phyloP scores from a whole-genome alignment of 2,888 invertebrate genomes.

The Yponomeuta malinellus region DNA sequence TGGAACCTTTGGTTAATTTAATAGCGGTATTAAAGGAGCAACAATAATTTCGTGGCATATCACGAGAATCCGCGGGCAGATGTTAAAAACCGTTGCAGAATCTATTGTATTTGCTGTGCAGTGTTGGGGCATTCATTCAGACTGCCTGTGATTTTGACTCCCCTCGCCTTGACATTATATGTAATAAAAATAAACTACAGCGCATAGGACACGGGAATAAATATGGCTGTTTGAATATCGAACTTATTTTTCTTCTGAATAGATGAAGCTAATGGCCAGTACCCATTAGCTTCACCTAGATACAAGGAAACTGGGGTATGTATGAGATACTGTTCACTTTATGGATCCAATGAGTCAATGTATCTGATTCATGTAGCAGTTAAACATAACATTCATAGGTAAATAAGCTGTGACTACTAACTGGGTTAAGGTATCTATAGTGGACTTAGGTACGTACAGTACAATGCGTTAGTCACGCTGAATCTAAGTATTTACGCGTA shows the following conservation, averaged over 20 bases:
- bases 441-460: neutral
- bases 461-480: neutral
- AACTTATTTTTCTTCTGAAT: neutral
- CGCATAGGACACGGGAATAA: neutral
- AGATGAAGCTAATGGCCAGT: no score
- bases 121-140: conserved; percentile 44
- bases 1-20: neutral
- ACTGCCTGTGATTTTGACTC: conserved; percentile 52
- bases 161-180: conserved; percentile 42
- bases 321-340: neutral
- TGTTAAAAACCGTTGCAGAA: conserved; percentile 70
- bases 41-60: conserved; percentile 42
- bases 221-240: neutral
- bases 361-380: neutral
- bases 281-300: neutral
- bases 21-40: neutral
- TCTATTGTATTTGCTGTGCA: conserved; percentile 48
- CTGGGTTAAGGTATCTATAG: neutral
- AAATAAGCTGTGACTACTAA: neutral
- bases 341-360: neutral
- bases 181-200: conserved; percentile 5
- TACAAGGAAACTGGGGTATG: neutral
- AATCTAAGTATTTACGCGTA: neutral
- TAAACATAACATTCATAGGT: neutral
- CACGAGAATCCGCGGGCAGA: conserved; percentile 44